Percentiles rank a stretch among this genome's conserved stretches.
Conservation (phyloP, 2,797 vertebrate species). For the Esox masquinongy region DNA sequence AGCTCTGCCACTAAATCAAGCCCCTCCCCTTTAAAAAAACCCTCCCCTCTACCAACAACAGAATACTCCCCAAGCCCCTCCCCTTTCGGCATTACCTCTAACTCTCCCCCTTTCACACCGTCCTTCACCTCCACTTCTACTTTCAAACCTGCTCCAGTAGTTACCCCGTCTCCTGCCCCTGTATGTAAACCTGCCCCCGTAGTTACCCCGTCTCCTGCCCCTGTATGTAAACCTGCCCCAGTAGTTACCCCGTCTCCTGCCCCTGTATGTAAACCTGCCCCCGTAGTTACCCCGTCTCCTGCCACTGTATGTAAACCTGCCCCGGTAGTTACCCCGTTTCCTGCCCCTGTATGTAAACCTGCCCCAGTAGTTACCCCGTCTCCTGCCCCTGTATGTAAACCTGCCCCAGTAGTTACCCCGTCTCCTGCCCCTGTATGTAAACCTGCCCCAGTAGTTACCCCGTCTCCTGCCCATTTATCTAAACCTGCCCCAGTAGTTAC, state of each 20-base stretch:
- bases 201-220: background rate
- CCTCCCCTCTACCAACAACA: constrained; percentile 12
- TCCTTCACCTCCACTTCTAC: constrained; percentile 38
- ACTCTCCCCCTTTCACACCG: constrained; percentile 38
- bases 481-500: background rate
- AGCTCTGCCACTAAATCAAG: constrained; percentile 36
- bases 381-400: constrained; percentile 9
- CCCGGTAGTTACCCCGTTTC: constrained; percentile 28
- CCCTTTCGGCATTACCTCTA: constrained; percentile 34
- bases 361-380: background rate
- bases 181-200: constrained; percentile 3
- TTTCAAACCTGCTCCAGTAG: constrained; percentile 47
- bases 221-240: background rate
- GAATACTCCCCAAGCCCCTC: constrained; percentile 33
- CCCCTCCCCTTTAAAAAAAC: constrained; percentile 28
- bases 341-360: constrained; percentile 7
- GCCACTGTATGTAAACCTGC: constrained; percentile 49
- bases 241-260: constrained; percentile 2
- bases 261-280: constrained; percentile 15
- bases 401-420: constrained; percentile 7
- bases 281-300: constrained; percentile 3
- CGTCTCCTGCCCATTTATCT: constrained; percentile 15
- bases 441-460: constrained; percentile 21
- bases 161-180: constrained; percentile 32
- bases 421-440: constrained; percentile 7